These are phyloP conservation scores for Hipparchia sbordonii DNA, from an alignment of 2,888 invertebrate genomes.

Conservation along the genomic window DNA sequence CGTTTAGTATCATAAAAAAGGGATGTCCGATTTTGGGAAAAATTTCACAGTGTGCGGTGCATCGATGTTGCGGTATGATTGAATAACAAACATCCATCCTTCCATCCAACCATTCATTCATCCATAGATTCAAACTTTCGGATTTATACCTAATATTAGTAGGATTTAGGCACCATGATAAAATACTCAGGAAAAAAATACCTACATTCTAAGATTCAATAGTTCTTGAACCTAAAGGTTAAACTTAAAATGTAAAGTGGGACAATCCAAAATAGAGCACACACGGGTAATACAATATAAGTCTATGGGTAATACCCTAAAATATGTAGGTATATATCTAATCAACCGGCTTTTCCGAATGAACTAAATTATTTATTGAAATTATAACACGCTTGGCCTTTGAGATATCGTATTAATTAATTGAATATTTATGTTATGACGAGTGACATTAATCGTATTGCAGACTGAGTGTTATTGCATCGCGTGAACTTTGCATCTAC, in stretches of 20 bases:
- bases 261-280: not conserved
- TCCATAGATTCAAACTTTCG: too few species aligned
- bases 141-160: too few species aligned
- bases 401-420: not conserved
- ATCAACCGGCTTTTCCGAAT: not conserved
- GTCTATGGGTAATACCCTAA: not conserved
- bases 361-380: not conserved
- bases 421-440: not conserved
- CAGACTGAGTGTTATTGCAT: conserved; percentile 18
- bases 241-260: not conserved
- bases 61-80: too few species aligned
- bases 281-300: not conserved
- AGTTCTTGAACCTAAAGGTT: too few species aligned
- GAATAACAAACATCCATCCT: too few species aligned
- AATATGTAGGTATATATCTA: not conserved
- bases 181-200: too few species aligned
- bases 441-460: conserved; percentile 1
- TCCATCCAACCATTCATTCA: too few species aligned
- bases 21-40: too few species aligned
- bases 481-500: conserved; percentile 29
- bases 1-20: too few species aligned
- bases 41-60: too few species aligned
- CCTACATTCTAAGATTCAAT: too few species aligned
- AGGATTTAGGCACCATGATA: too few species aligned
- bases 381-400: not conserved